Evolutionary conservation across 2,888 invertebrate genomes (phyloP).

Genomic region (Watsonalla cultraria): DNA sequence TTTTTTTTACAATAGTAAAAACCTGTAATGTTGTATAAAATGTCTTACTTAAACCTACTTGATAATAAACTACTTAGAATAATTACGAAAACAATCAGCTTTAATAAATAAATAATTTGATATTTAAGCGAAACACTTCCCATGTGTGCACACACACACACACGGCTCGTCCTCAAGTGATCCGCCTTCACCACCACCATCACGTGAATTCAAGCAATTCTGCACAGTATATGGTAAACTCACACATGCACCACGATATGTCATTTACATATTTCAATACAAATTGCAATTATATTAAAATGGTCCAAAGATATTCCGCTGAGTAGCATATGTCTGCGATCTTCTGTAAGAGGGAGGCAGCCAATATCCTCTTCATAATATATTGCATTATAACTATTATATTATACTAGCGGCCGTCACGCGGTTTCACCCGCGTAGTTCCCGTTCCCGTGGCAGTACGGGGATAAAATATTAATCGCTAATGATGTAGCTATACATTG

Average conservation of each 20-base stretch:
- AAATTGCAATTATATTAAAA: constrained; percentile 2
- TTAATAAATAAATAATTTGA: not conserved
- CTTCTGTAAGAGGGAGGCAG: no score
- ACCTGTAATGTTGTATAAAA: no score
- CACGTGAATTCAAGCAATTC: constrained; percentile 66
- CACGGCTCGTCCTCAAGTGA: constrained; percentile 56
- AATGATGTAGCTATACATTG: no score
- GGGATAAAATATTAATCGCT: no score
- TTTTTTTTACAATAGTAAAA: no score
- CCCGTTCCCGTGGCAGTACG: no score
- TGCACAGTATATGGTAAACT: constrained; percentile 30
- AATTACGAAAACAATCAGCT: not conserved
- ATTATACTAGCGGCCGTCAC: no score
- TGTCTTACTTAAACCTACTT: not conserved
- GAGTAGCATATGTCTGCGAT: no score
- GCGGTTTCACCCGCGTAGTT: no score
- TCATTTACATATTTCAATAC: constrained; percentile 1
- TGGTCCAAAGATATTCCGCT: no score
- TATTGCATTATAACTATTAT: no score
- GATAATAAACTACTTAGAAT: not conserved
- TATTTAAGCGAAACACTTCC: constrained; percentile 6
- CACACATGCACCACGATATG: constrained; percentile 11
- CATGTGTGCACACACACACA: constrained; percentile 26
- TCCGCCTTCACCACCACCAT: constrained; percentile 65
- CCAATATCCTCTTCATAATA: no score